Conservation (phyloP, 2,888 invertebrate species). For the Drosophila merina region DNA sequence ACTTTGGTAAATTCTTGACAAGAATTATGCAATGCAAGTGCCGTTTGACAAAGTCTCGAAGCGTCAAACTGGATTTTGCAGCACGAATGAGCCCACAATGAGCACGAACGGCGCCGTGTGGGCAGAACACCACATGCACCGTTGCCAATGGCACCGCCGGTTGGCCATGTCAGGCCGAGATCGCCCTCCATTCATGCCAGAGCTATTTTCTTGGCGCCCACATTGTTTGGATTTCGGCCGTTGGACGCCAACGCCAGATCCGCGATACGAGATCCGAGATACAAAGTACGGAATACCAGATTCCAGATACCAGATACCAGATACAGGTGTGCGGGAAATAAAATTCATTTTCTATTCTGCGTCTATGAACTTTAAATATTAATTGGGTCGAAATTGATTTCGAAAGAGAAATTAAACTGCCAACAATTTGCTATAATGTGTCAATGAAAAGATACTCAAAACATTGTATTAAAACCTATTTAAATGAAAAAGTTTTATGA, state of each 20-base stretch:
- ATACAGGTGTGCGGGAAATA: background rate
- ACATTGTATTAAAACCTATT: too few relatives aligned
- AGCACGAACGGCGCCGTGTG: slow-evolving; percentile 2
- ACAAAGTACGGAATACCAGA: background rate
- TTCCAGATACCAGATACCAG: background rate
- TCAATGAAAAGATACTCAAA: background rate
- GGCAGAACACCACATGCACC: slow-evolving; percentile 4
- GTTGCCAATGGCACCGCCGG: background rate
- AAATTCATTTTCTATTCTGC: background rate
- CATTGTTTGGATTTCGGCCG: background rate
- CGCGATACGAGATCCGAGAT: background rate
- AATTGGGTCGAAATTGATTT: background rate
- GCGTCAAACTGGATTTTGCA: background rate
- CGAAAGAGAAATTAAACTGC: background rate
- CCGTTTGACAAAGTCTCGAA: background rate
- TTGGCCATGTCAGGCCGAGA: slow-evolving; percentile 17
- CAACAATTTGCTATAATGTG: background rate
- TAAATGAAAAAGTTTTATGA: too few relatives aligned
- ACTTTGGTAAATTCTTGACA: slow-evolving; percentile 6
- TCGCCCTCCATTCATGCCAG: background rate
- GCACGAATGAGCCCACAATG: background rate
- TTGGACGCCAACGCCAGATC: slow-evolving; percentile 23
- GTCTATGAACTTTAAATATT: background rate
- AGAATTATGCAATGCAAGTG: slow-evolving; percentile 9
- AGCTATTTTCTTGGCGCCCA: slow-evolving; percentile 12